Evolutionary conservation across 2,113 vertebrate genomes (phyloP), one percentile per base, ranked within the genome.

Genomic region (Mystacornis crossleyi): DNA sequence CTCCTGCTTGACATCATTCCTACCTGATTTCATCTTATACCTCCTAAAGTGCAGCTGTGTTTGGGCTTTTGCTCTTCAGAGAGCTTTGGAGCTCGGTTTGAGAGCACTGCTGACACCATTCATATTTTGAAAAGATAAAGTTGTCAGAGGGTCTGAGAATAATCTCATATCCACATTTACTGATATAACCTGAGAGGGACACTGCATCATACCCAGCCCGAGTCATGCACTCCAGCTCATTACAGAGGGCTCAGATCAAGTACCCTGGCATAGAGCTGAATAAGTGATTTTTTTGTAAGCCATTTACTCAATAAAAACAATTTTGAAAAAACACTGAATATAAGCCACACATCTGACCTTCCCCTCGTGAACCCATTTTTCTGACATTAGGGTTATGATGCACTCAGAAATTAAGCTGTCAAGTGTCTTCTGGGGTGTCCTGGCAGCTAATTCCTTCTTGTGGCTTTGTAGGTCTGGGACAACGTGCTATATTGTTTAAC

Each of bases 401-500:
- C 86, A 40, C 16, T 80, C 62, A 51, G 38, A 94, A 91, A 93
- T 90, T 42, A 87, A 45, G 34, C 53, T 78, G 21, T n/a, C 6
- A 10, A 79, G 28, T 55, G 7, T 45, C 71, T 94, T 54, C 71
- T 61, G 33, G 51, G 31, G 16, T 64, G 40, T 75, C 38, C 43
- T 69, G 54, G 38, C 43, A 79, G 40, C 28, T 85, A 61, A 73
- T 70, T 87, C 72, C 70, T 65, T 50, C 50, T 73, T 88, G 18
- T 86, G 92, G 28, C 17, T 95, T 92, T 95, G 5, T 75, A 99
- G 99, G 98, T 99, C 75, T 96, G 99, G 97, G 99, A 98, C 95
- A 99, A 99, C 0, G 95, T 99, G 26, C 93, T 98, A 34, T 99
- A 98, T 62, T 99, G 99, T 54, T 95, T 99, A 86, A 98, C 98